These are phyloP conservation scores for Globodera rostochiensis DNA, from an alignment of 1,140 invertebrate genomes.

Conservation along the genomic window DNA sequence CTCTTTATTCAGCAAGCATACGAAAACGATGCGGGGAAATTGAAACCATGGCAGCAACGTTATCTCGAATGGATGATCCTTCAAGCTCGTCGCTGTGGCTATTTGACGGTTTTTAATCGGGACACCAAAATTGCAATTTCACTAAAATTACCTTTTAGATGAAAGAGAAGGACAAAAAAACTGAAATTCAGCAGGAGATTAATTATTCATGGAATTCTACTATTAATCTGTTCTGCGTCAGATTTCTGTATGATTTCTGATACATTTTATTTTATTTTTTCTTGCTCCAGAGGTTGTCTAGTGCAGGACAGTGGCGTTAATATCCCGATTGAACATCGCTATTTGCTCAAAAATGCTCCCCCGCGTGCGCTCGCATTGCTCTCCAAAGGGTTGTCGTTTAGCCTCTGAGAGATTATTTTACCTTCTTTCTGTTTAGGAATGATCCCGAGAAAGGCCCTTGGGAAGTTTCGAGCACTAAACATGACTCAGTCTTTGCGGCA, in stretches of 20 bases:
- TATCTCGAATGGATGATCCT: slow-evolving; percentile 54
- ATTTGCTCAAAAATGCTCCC: slow-evolving; percentile 55
- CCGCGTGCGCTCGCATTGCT: slow-evolving; percentile 57
- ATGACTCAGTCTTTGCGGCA: slow-evolving; percentile 54
- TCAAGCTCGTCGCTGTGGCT: slow-evolving; percentile 20
- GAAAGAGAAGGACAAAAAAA: background rate
- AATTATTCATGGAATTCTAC: background rate
- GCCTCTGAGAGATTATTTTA: slow-evolving; percentile 8
- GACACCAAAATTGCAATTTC: background rate
- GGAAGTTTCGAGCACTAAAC: slow-evolving; percentile 50
- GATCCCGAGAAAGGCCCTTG: slow-evolving; percentile 57
- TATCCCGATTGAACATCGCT: slow-evolving; percentile 16
- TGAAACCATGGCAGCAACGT: slow-evolving; percentile 54
- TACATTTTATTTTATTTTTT: slow-evolving; percentile 2
- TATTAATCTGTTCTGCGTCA: background rate
- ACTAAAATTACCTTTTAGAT: background rate
- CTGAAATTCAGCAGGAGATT: background rate
- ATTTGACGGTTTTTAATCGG: slow-evolving; percentile 2
- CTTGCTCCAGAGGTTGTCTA: background rate
- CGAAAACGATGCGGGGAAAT: slow-evolving; percentile 41
- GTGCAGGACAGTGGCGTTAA: slow-evolving; percentile 11
- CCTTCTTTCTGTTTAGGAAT: slow-evolving; percentile 41
- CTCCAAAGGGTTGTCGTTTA: slow-evolving; percentile 41
- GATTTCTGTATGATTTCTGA: background rate
- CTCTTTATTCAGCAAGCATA: slow-evolving; percentile 45